Conservation (phyloP, 2,797 vertebrate species). For the Channa striata region DNA sequence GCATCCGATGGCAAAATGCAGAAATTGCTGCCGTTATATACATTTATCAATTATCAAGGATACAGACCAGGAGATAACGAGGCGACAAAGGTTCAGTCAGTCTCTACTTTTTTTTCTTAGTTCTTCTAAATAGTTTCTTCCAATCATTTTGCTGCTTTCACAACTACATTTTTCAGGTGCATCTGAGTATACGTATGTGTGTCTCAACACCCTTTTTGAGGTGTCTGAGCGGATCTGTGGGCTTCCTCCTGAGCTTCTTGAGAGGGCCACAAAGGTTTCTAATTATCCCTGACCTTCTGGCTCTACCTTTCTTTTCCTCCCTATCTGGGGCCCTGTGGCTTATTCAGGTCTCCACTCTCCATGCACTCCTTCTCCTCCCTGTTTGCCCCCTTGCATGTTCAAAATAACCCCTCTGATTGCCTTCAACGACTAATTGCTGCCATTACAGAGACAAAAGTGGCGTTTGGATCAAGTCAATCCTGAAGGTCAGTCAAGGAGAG, state of each 20-base stretch:
- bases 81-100: not conserved
- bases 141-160: slow-evolving; percentile 51
- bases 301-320: slow-evolving; percentile 72
- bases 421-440: slow-evolving; percentile 81
- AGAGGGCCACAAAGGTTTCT: slow-evolving; percentile 84
- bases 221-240: slow-evolving; percentile 78
- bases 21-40: slow-evolving; percentile 18
- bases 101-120: slow-evolving; percentile 2
- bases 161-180: slow-evolving; percentile 54
- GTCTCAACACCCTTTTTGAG: slow-evolving; percentile 40
- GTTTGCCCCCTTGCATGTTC: slow-evolving; percentile 66
- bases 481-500: slow-evolving; percentile 82
- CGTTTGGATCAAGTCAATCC: slow-evolving; percentile 65
- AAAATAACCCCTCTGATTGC: slow-evolving; percentile 75
- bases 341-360: slow-evolving; percentile 56
- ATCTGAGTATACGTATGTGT: slow-evolving; percentile 21
- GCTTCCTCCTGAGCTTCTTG: slow-evolving; percentile 79
- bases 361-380: slow-evolving; percentile 52
- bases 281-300: slow-evolving; percentile 89
- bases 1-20: no score
- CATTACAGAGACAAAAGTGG: slow-evolving; percentile 77
- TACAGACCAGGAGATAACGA: not conserved
- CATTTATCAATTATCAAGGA: slow-evolving; percentile 26
- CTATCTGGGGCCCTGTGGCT: slow-evolving; percentile 68
- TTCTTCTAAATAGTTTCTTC: slow-evolving; percentile 40